Evolutionary conservation across 2,113 vertebrate species (phyloP), one percentile per base, ranked within the genome.

Genomic region (Carollia perspicillata): DNA sequence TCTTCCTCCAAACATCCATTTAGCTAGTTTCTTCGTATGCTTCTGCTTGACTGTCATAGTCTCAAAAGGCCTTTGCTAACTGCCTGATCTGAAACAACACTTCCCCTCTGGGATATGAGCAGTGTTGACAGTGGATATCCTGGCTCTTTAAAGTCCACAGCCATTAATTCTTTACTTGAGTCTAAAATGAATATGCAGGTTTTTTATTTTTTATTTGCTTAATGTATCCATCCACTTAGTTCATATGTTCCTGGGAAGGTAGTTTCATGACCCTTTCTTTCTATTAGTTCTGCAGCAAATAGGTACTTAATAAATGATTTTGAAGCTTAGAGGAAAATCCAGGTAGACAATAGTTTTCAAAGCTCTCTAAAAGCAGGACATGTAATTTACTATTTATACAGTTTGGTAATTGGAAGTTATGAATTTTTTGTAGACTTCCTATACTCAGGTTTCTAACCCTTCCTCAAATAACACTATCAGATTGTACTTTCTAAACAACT

Each of bases 391-490:
- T 92, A 63, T 78, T 89, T 87, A 69, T 37, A 49, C 65, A 90
- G 49, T 75, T 84, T 95, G 37, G 40, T 74, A 35, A 86, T 69
- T 79, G 35, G 58, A 90, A 88, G 42, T 87, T 97, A n/a, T 35
- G n/a, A 68, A 75, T 49, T 85, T 90, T n/a, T 93, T 63, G 5
- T 49, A 81, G 44, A 33, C 20, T 89, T 93, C 26, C 37, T 89
- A 16, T 49, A 71, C 8, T 77, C 60, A 68, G 6, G 1, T 93
- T 84, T 87, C 40, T 92, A 65, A 17, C 2, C 2, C 42, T 78
- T 87, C 47, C 53, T 87, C 22, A 53, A 66, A 66, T 63, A 83
- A 87, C 10, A 80, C 26, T 63, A n/a, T 83, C n/a, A 72, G 8
- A 60, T 11, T 33, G 49, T 2, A 60, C 33, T 85, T 77, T 90